Evolutionary conservation across 2,797 vertebrate species (phyloP).

Genomic region (Dermochelys coriacea): DNA sequence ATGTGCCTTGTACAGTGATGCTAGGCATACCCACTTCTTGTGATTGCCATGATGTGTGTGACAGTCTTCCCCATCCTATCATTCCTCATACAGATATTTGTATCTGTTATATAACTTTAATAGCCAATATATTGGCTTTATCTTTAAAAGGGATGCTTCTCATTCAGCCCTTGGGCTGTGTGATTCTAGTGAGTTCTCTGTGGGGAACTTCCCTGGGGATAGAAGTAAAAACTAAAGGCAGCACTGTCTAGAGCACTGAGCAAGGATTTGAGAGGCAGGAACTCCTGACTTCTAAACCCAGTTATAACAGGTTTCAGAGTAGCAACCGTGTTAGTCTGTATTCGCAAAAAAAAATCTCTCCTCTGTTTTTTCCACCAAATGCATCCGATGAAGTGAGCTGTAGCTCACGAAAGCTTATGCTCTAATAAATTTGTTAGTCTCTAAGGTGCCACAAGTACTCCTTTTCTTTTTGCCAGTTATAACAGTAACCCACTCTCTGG

Average conservation of each 20-base stretch:
- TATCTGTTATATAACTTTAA: not conserved
- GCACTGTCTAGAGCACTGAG: not conserved
- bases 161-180: not conserved
- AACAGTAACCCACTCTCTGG: not conserved
- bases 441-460: no score
- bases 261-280: conserved; percentile 3
- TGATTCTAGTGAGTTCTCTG: not conserved
- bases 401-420: no score
- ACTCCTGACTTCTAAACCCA: conserved; percentile 17
- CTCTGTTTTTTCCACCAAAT: no score
- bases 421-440: no score
- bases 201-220: not conserved
- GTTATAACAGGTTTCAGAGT: conserved; percentile 24
- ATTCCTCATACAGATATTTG: not conserved
- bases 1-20: not conserved
- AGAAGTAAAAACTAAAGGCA: not conserved
- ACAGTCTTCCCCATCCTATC: not conserved
- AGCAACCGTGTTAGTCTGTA: no score
- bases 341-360: no score
- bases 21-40: not conserved
- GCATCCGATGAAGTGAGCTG: no score
- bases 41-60: not conserved
- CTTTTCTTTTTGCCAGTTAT: no score
- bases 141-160: not conserved
- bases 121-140: not conserved